Evolutionary conservation across 2,888 invertebrate species (phyloP).

Genomic region (Clostera curtula): DNA sequence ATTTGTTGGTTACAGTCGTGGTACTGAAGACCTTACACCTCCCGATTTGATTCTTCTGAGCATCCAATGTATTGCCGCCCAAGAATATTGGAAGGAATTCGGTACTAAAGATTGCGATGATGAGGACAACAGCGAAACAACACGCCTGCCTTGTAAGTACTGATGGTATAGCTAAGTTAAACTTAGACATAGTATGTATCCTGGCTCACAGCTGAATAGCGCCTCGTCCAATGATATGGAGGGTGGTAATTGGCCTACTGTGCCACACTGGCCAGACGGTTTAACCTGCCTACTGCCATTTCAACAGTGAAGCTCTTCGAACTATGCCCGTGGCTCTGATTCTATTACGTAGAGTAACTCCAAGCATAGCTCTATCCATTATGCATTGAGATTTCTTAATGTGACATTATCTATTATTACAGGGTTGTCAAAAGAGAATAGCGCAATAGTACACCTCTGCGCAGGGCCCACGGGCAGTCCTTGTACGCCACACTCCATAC

Average conservation of each 20-base stretch:
- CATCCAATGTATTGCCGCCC: conserved; percentile 75
- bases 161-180: too few species aligned
- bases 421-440: conserved; percentile 64
- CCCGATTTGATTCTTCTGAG: conserved; percentile 84
- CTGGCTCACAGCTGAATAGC: too few species aligned
- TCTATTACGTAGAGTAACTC: too few species aligned
- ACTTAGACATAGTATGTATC: too few species aligned
- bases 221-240: too few species aligned
- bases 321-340: too few species aligned
- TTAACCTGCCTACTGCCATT: too few species aligned
- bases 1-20: conserved; percentile 75
- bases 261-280: too few species aligned
- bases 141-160: conserved; percentile 56
- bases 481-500: conserved; percentile 57
- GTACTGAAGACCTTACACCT: conserved; percentile 81
- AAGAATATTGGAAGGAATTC: conserved; percentile 54
- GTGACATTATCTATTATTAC: conserved; percentile 2
- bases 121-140: conserved; percentile 18
- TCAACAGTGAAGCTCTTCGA: too few species aligned
- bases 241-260: too few species aligned
- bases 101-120: conserved; percentile 22
- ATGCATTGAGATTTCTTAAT: not conserved
- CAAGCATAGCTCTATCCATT: too few species aligned
- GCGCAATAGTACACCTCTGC: conserved; percentile 54
- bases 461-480: conserved; percentile 41